A percentile compares a stretch with the other conserved stretches of the same genome.
These are phyloP conservation scores for Macropodus opercularis DNA, from an alignment of 2,797 vertebrate species.

Conservation along the genomic window DNA sequence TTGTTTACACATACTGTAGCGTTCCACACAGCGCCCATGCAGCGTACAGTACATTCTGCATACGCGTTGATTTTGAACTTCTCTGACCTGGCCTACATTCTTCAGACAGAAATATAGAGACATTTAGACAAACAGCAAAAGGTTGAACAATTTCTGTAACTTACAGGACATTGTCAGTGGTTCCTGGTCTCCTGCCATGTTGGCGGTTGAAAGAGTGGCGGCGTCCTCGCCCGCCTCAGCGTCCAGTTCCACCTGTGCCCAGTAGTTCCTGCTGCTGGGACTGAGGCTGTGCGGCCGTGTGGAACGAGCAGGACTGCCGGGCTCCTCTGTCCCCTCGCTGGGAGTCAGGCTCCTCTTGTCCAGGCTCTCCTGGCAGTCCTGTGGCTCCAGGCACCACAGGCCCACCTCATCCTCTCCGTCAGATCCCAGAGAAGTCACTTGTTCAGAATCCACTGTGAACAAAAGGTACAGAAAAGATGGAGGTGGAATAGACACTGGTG, in stretches of 20 bases:
- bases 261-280: conserved; percentile 71
- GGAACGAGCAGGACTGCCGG: conserved; percentile 71
- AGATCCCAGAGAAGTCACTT: conserved; percentile 77
- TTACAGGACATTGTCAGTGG: conserved; percentile 76
- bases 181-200: conserved; percentile 60
- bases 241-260: conserved; percentile 66
- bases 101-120: neutral
- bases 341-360: conserved; percentile 81
- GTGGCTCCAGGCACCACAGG: conserved; percentile 79
- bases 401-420: conserved; percentile 84
- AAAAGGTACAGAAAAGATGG: neutral
- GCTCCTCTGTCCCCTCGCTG: conserved; percentile 79
- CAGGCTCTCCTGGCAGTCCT: conserved; percentile 78
- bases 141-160: neutral
- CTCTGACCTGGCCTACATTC: neutral
- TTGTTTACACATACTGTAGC: conserved; percentile 57
- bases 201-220: conserved; percentile 12
- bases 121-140: conserved; percentile 1
- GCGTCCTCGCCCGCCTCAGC: conserved; percentile 55
- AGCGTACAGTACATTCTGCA: conserved; percentile 15
- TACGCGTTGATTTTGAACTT: neutral
- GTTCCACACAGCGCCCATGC: conserved; percentile 17
- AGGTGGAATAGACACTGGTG: neutral
- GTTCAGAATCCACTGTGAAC: conserved; percentile 73
- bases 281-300: conserved; percentile 67